Evolutionary conservation across 1,140 invertebrate species (phyloP).

Genomic region (Bombyx mandarina): DNA sequence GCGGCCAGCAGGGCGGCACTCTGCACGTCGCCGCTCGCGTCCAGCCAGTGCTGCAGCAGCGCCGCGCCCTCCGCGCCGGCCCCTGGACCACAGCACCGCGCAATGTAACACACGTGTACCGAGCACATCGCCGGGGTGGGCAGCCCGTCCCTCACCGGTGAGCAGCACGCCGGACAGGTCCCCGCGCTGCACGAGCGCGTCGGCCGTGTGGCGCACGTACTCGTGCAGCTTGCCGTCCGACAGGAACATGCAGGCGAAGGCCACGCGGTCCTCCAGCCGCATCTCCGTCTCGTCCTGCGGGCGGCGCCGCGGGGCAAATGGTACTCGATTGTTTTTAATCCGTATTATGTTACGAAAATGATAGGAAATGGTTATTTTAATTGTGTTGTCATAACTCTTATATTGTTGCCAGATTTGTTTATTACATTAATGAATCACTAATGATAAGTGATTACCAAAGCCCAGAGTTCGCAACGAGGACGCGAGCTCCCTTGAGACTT

Average conservation of each 20-base stretch:
- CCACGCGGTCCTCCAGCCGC: constrained; percentile 89
- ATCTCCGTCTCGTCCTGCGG: constrained; percentile 83
- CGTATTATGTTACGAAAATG: no score
- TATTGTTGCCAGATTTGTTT: no score
- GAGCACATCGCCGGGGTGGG: no score
- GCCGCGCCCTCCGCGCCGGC: constrained; percentile 79
- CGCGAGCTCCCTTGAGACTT: no score
- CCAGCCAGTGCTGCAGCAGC: constrained; percentile 90
- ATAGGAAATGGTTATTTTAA: no score
- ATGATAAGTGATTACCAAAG: no score
- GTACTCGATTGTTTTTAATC: no score
- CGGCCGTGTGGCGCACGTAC: constrained; percentile 81
- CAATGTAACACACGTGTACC: no score
- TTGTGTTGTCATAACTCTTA: no score
- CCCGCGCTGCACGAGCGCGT: constrained; percentile 81
- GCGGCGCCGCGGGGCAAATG: constrained; percentile 21
- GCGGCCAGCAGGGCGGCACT: constrained; percentile 88
- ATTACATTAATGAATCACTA: no score
- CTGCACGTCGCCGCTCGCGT: constrained; percentile 93
- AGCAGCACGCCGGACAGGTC: constrained; percentile 89
- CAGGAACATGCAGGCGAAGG: constrained; percentile 93
- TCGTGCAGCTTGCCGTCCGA: constrained; percentile 85
- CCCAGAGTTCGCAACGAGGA: no score
- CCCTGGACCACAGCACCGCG: constrained; percentile 17
- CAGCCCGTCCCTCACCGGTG: constrained; percentile 82